These are phyloP conservation scores for Cecropterus lyciades DNA, from an alignment of 1,140 invertebrate genomes.

Conservation along the genomic window DNA sequence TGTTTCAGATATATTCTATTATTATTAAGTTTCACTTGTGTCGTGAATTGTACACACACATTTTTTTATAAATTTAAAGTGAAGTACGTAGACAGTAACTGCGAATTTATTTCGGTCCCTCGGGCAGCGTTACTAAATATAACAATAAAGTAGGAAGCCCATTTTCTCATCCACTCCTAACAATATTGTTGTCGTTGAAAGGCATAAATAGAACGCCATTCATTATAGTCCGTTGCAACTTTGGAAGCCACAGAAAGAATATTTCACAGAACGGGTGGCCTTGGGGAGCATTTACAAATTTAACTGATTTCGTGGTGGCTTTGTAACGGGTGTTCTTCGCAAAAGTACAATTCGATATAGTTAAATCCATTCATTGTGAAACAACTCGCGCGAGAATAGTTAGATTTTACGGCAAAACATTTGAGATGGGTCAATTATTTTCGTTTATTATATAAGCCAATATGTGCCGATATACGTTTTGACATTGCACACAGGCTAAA, in stretches of 20 bases:
- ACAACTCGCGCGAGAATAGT: neutral
- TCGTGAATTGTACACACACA: no score
- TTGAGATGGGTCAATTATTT: no score
- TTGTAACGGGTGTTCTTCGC: conserved; percentile 10
- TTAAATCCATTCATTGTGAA: neutral
- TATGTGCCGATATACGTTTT: no score
- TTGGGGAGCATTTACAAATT: conserved; percentile 21
- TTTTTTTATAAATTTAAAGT: neutral
- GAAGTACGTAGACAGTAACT: no score
- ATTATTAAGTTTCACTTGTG: no score
- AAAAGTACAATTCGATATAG: no score
- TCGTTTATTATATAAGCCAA: no score
- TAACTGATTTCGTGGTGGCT: conserved; percentile 18
- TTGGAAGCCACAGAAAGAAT: conserved; percentile 6
- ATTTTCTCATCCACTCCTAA: neutral
- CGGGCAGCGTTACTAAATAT: neutral
- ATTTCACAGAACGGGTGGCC: conserved; percentile 11
- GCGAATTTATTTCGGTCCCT: no score
- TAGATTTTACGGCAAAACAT: no score
- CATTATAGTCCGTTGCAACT: neutral
- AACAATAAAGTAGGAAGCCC: conserved; percentile 2
- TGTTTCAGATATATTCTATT: no score
- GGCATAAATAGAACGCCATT: conserved; percentile 14
- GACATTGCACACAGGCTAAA: no score
- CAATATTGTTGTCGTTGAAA: conserved; percentile 16